Evolutionary conservation across 2,888 invertebrate species (phyloP), one percentile per base, ranked within the genome.

Genomic region (Limulus polyphemus): DNA sequence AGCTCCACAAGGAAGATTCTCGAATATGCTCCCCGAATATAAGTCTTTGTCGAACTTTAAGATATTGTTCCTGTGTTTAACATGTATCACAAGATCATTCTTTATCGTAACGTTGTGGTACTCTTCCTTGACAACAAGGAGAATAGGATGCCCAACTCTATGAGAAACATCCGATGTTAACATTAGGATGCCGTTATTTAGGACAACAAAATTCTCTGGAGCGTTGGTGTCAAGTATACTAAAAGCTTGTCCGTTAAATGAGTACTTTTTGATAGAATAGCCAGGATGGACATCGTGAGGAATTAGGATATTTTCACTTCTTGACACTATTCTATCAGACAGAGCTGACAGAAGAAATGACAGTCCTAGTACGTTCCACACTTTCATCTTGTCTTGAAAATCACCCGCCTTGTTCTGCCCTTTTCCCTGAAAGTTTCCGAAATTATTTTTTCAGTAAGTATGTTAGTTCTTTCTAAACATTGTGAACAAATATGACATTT

Each of bases 131-230:
- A 90, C 79, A 16, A 91, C 84, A 59, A 89, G 83, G 63, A 92
- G 81, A 74, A 88, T 85, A 47, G 91, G 85, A 0, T 88, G 88
- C 68, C 84, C 83, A 64, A 90, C 83, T 65, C 92, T 78, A 13
- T 90, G 88, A 60, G 85, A 83, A 54, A 92, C 81, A 74, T 90
- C 89, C 51, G 88, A 84, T 47, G 90, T 91, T 56, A 91, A 91
- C 90, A 92, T 93, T 62, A 93, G 84, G 62, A 90, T 83, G 59
- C 92, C 92, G 76, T 90, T 87, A 69, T 86, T 85, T 62, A 92
- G 82, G 69, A 92, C 85, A 11, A 92, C 87, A 77, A 93, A 92
- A 77, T 86, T 91, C 69, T 88, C 84, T 56, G 87, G 85, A 75
- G 84, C 88, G 68, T 86, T 88, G 58, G 87, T 88, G 73, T 90